A percentile compares a stretch with the other conserved stretches of the same genome.
Conservation (phyloP, 2,113 vertebrate genomes). For the Ondatra zibethicus region DNA sequence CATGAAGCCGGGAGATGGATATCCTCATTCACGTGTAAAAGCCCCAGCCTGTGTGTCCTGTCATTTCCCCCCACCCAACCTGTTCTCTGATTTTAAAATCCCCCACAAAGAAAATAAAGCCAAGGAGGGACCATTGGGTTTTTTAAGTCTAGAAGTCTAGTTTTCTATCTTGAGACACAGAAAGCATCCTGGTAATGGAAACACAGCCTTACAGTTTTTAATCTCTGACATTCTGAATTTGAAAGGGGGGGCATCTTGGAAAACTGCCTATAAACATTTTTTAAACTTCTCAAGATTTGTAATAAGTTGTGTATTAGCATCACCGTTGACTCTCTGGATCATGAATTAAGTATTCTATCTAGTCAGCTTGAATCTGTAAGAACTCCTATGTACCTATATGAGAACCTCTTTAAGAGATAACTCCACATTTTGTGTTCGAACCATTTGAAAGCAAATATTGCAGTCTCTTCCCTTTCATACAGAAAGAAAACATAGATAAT, state of each 20-base stretch:
- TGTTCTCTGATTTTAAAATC: slow-evolving; percentile 21
- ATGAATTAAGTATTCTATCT: not conserved
- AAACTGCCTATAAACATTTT: not conserved
- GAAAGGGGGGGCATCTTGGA: not conserved
- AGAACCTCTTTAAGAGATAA: not conserved
- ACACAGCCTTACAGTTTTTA: not conserved
- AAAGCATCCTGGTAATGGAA: not conserved
- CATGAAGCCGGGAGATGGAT: not conserved
- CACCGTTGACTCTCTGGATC: not conserved
- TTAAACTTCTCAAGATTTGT: not conserved
- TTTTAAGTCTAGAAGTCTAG: slow-evolving; percentile 14
- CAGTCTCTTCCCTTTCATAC: not conserved
- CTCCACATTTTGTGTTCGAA: slow-evolving; percentile 19
- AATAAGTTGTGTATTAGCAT: not conserved
- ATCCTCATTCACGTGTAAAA: not conserved
- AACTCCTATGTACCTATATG: not conserved
- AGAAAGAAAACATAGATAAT: not conserved
- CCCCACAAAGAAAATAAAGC: not conserved
- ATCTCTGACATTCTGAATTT: slow-evolving; percentile 13
- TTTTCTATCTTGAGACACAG: not conserved
- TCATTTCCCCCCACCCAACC: not conserved
- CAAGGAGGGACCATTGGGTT: not conserved
- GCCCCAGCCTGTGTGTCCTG: not conserved
- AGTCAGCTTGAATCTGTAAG: not conserved
- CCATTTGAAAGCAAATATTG: not conserved